Conservation (phyloP, 1,140 invertebrate species). For the Leucophenga varia region DNA sequence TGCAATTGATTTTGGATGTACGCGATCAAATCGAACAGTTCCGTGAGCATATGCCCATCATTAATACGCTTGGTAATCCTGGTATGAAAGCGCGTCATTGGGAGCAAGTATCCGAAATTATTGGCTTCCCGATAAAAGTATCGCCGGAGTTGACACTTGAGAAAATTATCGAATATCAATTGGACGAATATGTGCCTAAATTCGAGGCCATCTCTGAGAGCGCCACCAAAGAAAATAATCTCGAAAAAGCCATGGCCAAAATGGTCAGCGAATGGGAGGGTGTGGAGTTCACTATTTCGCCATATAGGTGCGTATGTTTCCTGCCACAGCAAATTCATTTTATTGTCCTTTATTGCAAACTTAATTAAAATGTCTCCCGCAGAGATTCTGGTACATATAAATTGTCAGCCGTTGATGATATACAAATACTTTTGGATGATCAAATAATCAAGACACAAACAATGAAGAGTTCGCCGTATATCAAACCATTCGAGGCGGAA, state of each 20-base stretch:
- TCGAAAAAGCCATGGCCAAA: slow-evolving; percentile 85
- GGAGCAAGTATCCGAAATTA: slow-evolving; percentile 94
- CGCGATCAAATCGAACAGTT: slow-evolving; percentile 81
- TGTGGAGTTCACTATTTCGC: slow-evolving; percentile 70
- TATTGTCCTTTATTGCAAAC: slow-evolving; percentile 3
- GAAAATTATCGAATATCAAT: slow-evolving; percentile 90
- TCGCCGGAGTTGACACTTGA: slow-evolving; percentile 81
- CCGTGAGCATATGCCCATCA: slow-evolving; percentile 85
- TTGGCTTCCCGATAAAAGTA: slow-evolving; percentile 88
- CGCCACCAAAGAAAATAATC: slow-evolving; percentile 91
- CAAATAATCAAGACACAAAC: slow-evolving; percentile 97
- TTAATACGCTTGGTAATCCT: slow-evolving; percentile 91
- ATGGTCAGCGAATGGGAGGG: slow-evolving; percentile 94
- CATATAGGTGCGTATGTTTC: slow-evolving; percentile 38
- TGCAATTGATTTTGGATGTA: slow-evolving; percentile 64
- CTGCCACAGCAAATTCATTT: neutral
- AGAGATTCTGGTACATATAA: slow-evolving; percentile 92
- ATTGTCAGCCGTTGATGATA: slow-evolving; percentile 88
- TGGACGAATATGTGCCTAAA: slow-evolving; percentile 87
- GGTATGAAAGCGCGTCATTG: slow-evolving; percentile 91
- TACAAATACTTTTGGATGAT: slow-evolving; percentile 93
- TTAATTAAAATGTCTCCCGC: slow-evolving; percentile 31
- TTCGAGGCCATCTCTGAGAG: slow-evolving; percentile 93
- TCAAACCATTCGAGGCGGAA: slow-evolving; percentile 87
- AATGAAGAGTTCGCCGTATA: slow-evolving; percentile 96